Base-by-base conservation (phyloP, 2,113 vertebrate species). In the Erpornis zantholeuca region DNA sequence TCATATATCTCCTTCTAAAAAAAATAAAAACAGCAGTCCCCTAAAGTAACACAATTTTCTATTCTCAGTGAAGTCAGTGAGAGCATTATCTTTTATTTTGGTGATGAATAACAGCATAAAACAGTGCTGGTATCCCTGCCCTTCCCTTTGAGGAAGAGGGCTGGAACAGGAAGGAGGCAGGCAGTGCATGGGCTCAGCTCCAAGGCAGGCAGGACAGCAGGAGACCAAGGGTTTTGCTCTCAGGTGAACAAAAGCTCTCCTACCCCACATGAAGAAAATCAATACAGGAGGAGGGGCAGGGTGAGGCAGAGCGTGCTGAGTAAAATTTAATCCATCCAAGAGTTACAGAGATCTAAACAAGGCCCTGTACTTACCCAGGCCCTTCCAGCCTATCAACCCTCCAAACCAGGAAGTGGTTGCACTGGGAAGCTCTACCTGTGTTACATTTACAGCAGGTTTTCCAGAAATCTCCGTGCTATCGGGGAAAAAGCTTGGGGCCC, bases 221-320 rank as follows among this genome's bases (percentile, higher is more conserved):
- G 35, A 68, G n/a, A 10, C 28, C 25, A 5, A 42, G 18, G 23
- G 18, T 85, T 19, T 17, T 2, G 2, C 53, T 60, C 44, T 9
- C 61, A 44, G 65, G 44, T 65, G 66, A 93, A 71, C 64, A 90
- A 90, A 82, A 77, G n/a, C 54, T 90, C 84, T 70, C 52, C 66
- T n/a, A 65, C 57, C 57, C 59, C 61, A 72, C 24, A 8, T 5
- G 52, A 71, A 83, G 77, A 59, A 77, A 90, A 49, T 49, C 56
- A n/a, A 47, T 14, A 17, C 0, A 1, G 49, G 9, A 92, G 68
- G 49, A 94, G 35, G 10, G 36, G 18, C 54, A 92, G 64, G 57
- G 66, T 0, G 0, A 80, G n/a, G 50, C 59, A 83, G 59, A 80
- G 22, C 0, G 0, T n/a, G 11, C 56, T 15, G 54, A n/a, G 28